A percentile compares a stretch with the other conserved stretches of the same genome.
These are phyloP conservation scores for Catostylus mosaicus DNA, from an alignment of 30 jellyfish, hydroid and myxozoan genomes.

Conservation along the genomic window DNA sequence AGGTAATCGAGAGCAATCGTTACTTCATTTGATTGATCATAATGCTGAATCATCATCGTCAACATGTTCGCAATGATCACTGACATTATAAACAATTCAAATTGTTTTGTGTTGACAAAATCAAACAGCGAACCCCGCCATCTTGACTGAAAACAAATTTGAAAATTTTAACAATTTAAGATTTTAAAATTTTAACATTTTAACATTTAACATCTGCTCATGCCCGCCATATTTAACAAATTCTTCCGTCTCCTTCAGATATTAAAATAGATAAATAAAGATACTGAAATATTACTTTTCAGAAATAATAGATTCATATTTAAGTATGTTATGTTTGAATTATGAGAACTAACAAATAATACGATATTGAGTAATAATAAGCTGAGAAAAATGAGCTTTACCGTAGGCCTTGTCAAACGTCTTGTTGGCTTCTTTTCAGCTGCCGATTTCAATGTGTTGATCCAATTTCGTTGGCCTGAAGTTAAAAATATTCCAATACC, in stretches of 20 bases:
- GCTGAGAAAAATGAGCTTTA: slow-evolving; percentile 9
- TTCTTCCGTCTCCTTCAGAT: no score
- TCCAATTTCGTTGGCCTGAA: slow-evolving; percentile 96
- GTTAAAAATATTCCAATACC: slow-evolving; percentile 95
- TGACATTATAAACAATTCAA: slow-evolving; percentile 96
- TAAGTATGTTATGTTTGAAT: no score
- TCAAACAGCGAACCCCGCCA: slow-evolving; percentile 99
- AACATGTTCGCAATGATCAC: slow-evolving; percentile 95
- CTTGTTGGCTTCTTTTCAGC: slow-evolving; percentile 95
- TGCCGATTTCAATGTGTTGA: slow-evolving; percentile 94
- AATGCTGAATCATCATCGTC: slow-evolving; percentile 97
- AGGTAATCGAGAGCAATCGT: slow-evolving; percentile 83
- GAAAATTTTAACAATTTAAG: not conserved
- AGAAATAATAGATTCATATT: no score
- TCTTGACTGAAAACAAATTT: slow-evolving; percentile 65
- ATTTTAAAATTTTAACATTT: no score
- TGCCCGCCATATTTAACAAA: no score
- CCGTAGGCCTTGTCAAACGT: slow-evolving; percentile 93
- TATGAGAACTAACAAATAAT: no score
- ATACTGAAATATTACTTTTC: no score
- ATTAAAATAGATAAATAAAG: no score
- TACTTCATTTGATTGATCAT: slow-evolving; percentile 84
- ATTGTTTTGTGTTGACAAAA: slow-evolving; percentile 83
- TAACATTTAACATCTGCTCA: no score
- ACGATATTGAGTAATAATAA: no score